phyloP scores from a whole-genome alignment of 64 coral and sea anemone genomes.

The Actinia tenebrosa region DNA sequence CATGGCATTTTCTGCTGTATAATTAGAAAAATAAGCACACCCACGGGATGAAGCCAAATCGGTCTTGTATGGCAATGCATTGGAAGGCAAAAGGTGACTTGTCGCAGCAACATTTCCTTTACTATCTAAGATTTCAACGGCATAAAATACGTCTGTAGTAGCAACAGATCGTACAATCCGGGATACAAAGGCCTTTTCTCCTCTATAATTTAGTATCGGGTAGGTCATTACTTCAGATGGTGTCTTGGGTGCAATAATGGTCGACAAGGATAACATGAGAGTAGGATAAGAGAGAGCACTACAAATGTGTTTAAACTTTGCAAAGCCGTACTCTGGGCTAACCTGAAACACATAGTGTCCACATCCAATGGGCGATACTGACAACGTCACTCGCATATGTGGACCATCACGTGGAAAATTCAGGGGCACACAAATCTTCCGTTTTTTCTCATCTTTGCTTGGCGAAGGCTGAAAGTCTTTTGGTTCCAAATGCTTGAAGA shows the following conservation, averaged over 20 bases:
- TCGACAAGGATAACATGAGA: neutral
- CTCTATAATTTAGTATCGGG: constrained; percentile 26
- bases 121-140: constrained; percentile 25
- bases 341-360: neutral
- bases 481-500: neutral
- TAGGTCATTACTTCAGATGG: constrained; percentile 4
- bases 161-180: constrained; percentile 28
- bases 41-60: neutral
- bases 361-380: neutral
- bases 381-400: neutral
- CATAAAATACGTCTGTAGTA: constrained; percentile 8
- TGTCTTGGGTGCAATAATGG: neutral
- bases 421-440: neutral
- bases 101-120: constrained; percentile 17
- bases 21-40: neutral
- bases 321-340: constrained; percentile 8
- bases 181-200: constrained; percentile 21
- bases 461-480: neutral
- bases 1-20: constrained; percentile 27
- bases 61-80: constrained; percentile 27
- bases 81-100: neutral
- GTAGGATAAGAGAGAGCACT: neutral
- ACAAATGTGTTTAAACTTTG: neutral
- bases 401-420: neutral
- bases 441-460: neutral